Conservation (phyloP, 1,140 invertebrate genomes). For the Nautilus pompilius region DNA sequence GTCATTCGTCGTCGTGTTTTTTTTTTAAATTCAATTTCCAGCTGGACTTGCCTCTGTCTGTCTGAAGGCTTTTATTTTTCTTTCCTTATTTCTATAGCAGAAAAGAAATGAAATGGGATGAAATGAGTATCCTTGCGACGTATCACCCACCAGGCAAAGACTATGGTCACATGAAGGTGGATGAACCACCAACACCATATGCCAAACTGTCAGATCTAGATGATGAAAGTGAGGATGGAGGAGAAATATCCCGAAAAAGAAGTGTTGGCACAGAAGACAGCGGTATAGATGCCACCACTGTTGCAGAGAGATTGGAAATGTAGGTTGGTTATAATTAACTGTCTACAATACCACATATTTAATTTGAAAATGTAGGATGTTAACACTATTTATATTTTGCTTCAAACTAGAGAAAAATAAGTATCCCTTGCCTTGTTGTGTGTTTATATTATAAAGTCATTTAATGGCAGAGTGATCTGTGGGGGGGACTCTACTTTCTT, state of each 20-base stretch:
- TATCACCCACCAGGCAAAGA: constrained; percentile 97
- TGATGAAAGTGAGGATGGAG: constrained; percentile 65
- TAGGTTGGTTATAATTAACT: constrained; percentile 65
- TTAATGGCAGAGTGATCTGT: too few species aligned
- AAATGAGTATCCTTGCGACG: constrained; percentile 98
- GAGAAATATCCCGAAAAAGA: constrained; percentile 37
- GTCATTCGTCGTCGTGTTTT: too few species aligned
- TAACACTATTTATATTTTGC: too few species aligned
- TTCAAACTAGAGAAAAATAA: too few species aligned
- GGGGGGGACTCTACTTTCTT: too few species aligned
- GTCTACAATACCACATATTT: constrained; percentile 65
- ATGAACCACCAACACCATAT: constrained; percentile 92
- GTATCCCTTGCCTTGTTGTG: too few species aligned
- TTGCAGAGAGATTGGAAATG: constrained; percentile 55
- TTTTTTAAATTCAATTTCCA: too few species aligned
- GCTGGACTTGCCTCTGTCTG: too few species aligned
- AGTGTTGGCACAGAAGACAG: constrained; percentile 54
- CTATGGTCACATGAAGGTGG: constrained; percentile 99
- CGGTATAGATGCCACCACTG: constrained; percentile 28
- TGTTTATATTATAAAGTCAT: too few species aligned
- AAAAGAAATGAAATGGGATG: constrained; percentile 86
- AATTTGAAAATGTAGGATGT: neutral
- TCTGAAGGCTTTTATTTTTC: too few species aligned
- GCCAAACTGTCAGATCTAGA: constrained; percentile 68
- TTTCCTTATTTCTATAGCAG: constrained; percentile 14